phyloP scores from a whole-genome alignment of 2,888 invertebrate species.

The Drosophila borborema region DNA sequence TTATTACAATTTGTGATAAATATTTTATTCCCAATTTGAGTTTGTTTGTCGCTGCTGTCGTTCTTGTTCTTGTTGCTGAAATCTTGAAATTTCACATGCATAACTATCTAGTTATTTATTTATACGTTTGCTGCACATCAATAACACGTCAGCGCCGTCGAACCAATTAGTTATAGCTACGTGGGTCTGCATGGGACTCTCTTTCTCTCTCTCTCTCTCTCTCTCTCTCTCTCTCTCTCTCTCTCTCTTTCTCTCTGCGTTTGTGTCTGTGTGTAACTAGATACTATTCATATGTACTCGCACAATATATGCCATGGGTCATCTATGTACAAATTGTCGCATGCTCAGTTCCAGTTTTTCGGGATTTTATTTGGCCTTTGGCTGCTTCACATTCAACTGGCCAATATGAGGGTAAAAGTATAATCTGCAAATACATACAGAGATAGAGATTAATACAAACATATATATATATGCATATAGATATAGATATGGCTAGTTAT shows the following conservation, averaged over 20 bases:
- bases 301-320: conserved; percentile 21
- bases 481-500: neutral
- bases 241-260: neutral
- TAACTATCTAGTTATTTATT: conserved; percentile 53
- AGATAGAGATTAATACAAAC: neutral
- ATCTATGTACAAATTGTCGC: conserved; percentile 67
- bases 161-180: conserved; percentile 48
- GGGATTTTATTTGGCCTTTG: conserved; percentile 20
- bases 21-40: conserved; percentile 18
- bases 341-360: conserved; percentile 57
- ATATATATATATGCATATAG: neutral
- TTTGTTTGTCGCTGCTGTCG: neutral
- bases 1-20: conserved; percentile 55
- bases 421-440: conserved; percentile 68
- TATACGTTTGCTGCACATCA: conserved; percentile 37
- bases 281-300: conserved; percentile 34
- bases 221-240: neutral
- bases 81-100: conserved; percentile 44
- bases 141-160: conserved; percentile 49
- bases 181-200: conserved; percentile 8
- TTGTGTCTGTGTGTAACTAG: conserved; percentile 17
- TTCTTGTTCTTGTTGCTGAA: conserved; percentile 22
- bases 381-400: conserved; percentile 49
- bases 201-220: neutral
- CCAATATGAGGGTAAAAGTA: conserved; percentile 60